These are phyloP conservation scores for Tyria jacobaeae DNA, from an alignment of 2,888 invertebrate genomes.

Conservation along the genomic window DNA sequence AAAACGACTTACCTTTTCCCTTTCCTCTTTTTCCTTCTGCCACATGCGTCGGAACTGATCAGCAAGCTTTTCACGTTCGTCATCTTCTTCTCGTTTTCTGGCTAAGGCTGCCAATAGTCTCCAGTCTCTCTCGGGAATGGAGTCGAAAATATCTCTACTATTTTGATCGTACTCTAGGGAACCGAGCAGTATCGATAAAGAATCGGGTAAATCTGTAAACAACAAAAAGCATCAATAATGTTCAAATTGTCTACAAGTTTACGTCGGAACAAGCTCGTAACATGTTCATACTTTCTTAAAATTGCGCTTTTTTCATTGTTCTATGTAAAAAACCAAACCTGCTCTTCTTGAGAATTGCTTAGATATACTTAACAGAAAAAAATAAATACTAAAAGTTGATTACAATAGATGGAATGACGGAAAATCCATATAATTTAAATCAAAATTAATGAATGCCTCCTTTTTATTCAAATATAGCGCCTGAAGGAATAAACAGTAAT, in stretches of 20 bases:
- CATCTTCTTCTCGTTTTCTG: constrained; percentile 77
- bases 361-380: too few species aligned
- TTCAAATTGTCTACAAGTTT: background rate
- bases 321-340: too few species aligned
- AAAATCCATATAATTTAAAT: too few species aligned
- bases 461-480: background rate
- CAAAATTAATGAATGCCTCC: too few species aligned
- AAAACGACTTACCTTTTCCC: constrained; percentile 58
- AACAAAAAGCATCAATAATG: background rate
- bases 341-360: too few species aligned
- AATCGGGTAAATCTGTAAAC: constrained; percentile 62
- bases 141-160: constrained; percentile 55
- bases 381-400: too few species aligned
- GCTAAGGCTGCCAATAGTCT: constrained; percentile 80
- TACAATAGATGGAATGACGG: too few species aligned
- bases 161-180: constrained; percentile 58
- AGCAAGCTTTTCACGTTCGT: constrained; percentile 76
- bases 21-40: constrained; percentile 78
- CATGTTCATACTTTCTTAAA: background rate
- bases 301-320: background rate
- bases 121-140: constrained; percentile 82
- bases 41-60: constrained; percentile 81
- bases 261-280: background rate
- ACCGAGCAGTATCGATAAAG: constrained; percentile 60
- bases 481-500: background rate